Evolutionary conservation across 2,797 vertebrate genomes (phyloP), one percentile per base, ranked within the genome.

Genomic region (Clarias fuscus): DNA sequence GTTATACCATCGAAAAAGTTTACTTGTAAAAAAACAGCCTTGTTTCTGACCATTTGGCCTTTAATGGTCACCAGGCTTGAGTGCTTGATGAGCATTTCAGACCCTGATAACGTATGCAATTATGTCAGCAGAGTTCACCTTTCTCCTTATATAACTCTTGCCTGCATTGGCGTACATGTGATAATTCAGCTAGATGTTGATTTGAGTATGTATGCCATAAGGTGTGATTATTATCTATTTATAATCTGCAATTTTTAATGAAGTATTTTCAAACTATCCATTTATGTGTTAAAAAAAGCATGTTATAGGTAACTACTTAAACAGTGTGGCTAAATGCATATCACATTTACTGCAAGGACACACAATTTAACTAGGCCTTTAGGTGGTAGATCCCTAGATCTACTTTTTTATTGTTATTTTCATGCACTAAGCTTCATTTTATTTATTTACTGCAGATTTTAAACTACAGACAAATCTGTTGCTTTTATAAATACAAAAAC

Each of bases 171-270:
- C n/a, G 20, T 56, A n/a, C 48, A 82, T 67, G 37, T 84, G 83
- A 72, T 83, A 83, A 88, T 88, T 59, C 59, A 27, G 87, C 77
- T 79, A 87, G 71, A 83, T 90, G 89, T 87, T 84, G 53, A 84
- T 86, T 85, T 64, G 56, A 59, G 7, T 71, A 30, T 79, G 82
- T 70, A 53, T 59, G 17, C 81, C 22, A 61, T 80, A 89, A 30
- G 18, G 3, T 56, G 43, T 76, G n/a, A n/a, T 24, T 73, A 43
- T 77, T 30, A 18, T 58, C 13, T 56, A 7, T 77, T 30, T 30
- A 56, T 15, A 56, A 58, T n/a, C 14, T 10, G 61, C 18, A 20
- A 75, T 53, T 56, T 77, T 10, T 59, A 76, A 56, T 77, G 27
- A 27, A n/a, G 30, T 7, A 33, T 59, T 77, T 15, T 56, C 48